Conservation (phyloP, 2,888 invertebrate genomes). For the Cerastoderma edule region DNA sequence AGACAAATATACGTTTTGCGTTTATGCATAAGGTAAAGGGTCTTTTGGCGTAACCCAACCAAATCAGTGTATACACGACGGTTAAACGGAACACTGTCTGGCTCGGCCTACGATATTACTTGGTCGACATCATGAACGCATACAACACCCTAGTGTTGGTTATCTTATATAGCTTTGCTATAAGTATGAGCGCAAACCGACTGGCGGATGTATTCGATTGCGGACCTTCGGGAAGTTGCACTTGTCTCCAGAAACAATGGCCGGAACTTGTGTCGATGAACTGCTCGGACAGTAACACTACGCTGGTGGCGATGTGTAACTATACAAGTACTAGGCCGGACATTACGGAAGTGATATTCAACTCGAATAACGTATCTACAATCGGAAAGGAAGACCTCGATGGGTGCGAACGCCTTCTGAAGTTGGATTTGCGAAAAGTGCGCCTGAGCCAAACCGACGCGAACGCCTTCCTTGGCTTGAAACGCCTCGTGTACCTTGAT, state of each 20-base stretch:
- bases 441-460: background rate
- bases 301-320: background rate
- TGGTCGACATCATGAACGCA: no score
- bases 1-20: no score
- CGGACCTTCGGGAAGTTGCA: background rate
- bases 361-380: background rate
- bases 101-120: no score
- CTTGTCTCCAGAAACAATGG: background rate
- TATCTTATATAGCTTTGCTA: no score
- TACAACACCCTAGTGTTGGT: no score
- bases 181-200: no score
- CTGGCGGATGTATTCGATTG: no score
- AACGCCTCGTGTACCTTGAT: background rate
- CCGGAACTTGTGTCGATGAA: background rate
- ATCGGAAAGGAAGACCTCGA: background rate
- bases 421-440: background rate
- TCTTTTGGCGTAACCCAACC: no score
- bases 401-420: background rate
- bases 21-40: no score
- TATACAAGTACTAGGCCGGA: background rate
- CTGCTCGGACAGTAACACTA: background rate
- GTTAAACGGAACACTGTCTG: no score
- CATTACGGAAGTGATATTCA: background rate
- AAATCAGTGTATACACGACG: no score
- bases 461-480: background rate